Conservation (phyloP, 2,113 vertebrate genomes). For the Athene cunicularia region DNA sequence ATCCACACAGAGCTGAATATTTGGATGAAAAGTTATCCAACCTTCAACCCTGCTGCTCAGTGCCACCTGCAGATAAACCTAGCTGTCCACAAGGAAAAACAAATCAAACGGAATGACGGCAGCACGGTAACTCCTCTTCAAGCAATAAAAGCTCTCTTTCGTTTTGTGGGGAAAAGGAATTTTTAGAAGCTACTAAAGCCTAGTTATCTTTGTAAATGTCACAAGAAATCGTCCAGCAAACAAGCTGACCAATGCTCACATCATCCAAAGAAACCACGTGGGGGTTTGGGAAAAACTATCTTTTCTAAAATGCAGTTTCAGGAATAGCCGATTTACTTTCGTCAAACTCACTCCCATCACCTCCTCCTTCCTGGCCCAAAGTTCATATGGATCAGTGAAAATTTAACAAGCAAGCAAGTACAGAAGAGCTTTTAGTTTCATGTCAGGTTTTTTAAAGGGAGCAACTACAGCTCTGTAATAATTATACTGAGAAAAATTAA, state of each 20-base stretch:
- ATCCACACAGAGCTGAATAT: background rate
- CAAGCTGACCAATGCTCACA: background rate
- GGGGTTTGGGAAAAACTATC: background rate
- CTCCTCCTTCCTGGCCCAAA: background rate
- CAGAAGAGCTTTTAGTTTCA: background rate
- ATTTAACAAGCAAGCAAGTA: background rate
- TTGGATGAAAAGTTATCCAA: background rate
- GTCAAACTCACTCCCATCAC: background rate
- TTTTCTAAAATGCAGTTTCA: background rate
- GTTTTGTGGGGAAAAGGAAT: background rate
- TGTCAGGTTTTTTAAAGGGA: background rate
- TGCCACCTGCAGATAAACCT: background rate
- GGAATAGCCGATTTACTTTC: background rate
- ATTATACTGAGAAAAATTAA: background rate
- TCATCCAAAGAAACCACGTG: background rate
- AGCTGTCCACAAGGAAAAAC: background rate
- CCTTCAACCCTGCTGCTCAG: background rate
- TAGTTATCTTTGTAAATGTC: background rate
- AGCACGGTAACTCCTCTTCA: too few species aligned
- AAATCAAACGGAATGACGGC: fast-evolving
- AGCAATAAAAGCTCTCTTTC: background rate
- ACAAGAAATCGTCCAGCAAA: background rate
- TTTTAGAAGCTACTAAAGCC: background rate
- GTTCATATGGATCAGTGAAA: background rate
- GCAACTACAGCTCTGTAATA: background rate